phyloP scores from a whole-genome alignment of 1,140 invertebrate genomes.

The Argopecten irradians region DNA sequence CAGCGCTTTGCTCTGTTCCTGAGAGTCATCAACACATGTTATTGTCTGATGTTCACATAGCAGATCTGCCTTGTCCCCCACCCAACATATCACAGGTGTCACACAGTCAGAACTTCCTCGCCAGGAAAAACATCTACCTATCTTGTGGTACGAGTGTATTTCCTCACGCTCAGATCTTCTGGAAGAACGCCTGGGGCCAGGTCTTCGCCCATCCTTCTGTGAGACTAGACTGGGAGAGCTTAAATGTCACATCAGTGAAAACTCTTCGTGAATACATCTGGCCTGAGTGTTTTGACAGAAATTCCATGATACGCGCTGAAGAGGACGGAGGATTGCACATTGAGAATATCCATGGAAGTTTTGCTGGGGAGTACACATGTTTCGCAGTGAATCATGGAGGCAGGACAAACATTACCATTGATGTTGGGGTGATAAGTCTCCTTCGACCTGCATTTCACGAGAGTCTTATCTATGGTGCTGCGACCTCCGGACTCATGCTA shows the following conservation, averaged over 20 bases:
- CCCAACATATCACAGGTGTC: constrained; percentile 49
- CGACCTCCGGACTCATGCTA: constrained; percentile 49
- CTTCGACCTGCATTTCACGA: constrained; percentile 44
- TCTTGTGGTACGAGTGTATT: constrained; percentile 57
- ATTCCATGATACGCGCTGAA: constrained; percentile 31
- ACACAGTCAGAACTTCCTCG: constrained; percentile 31
- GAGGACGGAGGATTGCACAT: constrained; percentile 55
- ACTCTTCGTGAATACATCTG: constrained; percentile 27
- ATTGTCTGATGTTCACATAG: constrained; percentile 48
- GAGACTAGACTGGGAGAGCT: constrained; percentile 26
- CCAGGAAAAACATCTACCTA: constrained; percentile 47
- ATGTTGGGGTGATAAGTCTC: constrained; percentile 42
- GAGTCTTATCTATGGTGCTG: constrained; percentile 59
- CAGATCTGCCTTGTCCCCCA: constrained; percentile 52
- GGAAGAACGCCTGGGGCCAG: constrained; percentile 68
- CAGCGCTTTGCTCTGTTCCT: constrained; percentile 55
- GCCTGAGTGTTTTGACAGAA: constrained; percentile 41
- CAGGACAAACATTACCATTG: constrained; percentile 49
- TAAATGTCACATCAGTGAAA: constrained; percentile 38
- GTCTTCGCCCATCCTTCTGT: constrained; percentile 55
- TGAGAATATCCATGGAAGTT: constrained; percentile 60
- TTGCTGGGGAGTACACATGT: constrained; percentile 66
- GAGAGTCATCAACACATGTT: constrained; percentile 34
- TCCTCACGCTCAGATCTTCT: constrained; percentile 61
- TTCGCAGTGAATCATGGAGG: constrained; percentile 62